A percentile compares a stretch with the other conserved stretches of the same genome.
These are phyloP conservation scores for Actenoides hombroni DNA, from an alignment of 2,113 vertebrate species.

Conservation along the genomic window DNA sequence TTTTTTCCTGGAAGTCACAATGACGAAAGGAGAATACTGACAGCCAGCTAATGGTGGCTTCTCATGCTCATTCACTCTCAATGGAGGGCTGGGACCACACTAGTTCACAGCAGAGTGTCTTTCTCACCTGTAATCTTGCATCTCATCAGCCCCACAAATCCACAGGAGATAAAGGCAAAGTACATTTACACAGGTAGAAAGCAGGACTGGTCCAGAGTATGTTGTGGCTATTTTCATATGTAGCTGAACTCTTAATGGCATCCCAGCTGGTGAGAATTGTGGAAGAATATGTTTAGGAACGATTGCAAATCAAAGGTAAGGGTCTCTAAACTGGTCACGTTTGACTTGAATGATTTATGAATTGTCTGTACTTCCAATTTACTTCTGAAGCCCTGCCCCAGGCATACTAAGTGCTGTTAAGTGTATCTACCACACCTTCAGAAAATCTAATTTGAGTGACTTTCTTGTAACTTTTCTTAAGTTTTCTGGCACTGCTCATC, in stretches of 20 bases:
- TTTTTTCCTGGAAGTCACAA: fast-evolving
- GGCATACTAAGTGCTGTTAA: neutral
- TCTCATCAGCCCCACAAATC: neutral
- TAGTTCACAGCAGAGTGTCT: neutral
- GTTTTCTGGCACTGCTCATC: neutral
- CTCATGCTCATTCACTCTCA: fast-evolving
- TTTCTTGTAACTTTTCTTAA: neutral
- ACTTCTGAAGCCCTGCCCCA: neutral
- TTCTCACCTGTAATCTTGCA: neutral
- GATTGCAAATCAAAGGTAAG: neutral
- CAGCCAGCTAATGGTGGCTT: fast-evolving
- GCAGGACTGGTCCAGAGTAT: fast-evolving
- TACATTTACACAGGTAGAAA: neutral
- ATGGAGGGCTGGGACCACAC: neutral
- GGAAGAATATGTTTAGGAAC: neutral
- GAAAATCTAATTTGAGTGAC: neutral
- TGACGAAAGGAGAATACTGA: neutral
- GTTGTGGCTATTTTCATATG: neutral
- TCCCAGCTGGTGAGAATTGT: neutral
- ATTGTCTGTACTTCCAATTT: fast-evolving
- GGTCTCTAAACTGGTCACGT: neutral
- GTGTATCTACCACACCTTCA: neutral
- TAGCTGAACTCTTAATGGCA: neutral
- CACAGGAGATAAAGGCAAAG: neutral
- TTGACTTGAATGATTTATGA: neutral